Evolutionary conservation across 2,888 invertebrate species (phyloP).

Genomic region (Chloromyia formosa): DNA sequence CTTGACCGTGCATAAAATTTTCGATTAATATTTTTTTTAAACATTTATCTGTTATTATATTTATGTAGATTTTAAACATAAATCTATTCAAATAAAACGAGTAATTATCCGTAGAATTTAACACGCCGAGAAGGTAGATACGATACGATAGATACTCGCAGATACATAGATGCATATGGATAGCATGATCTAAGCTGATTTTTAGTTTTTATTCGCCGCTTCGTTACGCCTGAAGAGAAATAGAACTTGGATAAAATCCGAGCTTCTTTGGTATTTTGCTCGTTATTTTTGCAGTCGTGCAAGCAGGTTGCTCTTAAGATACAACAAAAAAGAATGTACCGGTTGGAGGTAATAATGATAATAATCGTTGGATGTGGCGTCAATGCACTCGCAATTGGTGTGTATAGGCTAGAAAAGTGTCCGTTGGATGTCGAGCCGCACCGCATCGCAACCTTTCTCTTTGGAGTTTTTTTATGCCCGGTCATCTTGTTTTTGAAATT

Average conservation of each 20-base stretch:
- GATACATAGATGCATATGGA: background rate
- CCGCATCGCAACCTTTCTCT: no score
- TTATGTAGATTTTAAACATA: background rate
- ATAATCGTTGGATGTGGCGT: background rate
- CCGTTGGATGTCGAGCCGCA: no score
- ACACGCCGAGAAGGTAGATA: background rate
- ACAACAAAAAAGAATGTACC: background rate
- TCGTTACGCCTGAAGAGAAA: constrained; percentile 16
- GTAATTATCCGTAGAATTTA: constrained; percentile 18
- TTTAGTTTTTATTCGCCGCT: background rate
- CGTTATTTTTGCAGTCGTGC: background rate
- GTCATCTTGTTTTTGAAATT: no score
- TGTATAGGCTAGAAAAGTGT: no score
- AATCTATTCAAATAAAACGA: background rate
- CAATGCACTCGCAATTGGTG: background rate
- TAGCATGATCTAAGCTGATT: background rate
- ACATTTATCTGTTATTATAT: no score
- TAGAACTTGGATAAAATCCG: constrained; percentile 6
- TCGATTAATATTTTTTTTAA: background rate
- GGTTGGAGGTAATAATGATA: constrained; percentile 11
- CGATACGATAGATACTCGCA: no score
- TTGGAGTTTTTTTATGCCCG: no score
- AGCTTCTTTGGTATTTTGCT: background rate
- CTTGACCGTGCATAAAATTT: background rate
- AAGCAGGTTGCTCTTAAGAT: background rate